Conservation (phyloP, 1,140 invertebrate species). For the Frieseomelitta varia region DNA sequence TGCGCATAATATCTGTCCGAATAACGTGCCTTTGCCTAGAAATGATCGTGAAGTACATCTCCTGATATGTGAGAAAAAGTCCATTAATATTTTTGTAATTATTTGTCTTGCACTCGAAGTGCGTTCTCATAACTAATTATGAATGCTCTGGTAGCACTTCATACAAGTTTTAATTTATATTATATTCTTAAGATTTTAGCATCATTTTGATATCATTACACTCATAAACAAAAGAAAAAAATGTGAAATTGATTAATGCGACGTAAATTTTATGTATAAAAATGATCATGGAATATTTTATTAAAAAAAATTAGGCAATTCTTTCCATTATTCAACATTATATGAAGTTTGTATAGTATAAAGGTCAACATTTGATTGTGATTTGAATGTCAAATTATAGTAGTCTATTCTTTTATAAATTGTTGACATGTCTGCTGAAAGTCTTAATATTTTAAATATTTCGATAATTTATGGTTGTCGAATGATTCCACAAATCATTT, state of each 20-base stretch:
- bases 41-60: conserved; percentile 2
- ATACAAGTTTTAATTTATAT: conserved; percentile 31
- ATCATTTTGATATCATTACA: neutral
- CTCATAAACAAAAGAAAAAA: neutral
- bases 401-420: conserved; percentile 2
- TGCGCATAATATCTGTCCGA: conserved; percentile 2
- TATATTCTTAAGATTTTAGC: conserved; percentile 22
- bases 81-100: conserved; percentile 22
- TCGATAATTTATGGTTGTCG: neutral
- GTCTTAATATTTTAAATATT: neutral
- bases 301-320: neutral
- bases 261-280: neutral
- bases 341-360: neutral
- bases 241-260: neutral
- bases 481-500: neutral
- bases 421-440: neutral
- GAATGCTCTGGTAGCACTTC: conserved; percentile 43
- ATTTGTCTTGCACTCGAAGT: conserved; percentile 14
- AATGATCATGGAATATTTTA: neutral
- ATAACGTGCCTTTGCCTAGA: conserved; percentile 24
- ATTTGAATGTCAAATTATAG: neutral
- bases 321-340: neutral
- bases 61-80: neutral
- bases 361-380: too few species aligned
- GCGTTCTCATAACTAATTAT: neutral